Evolutionary conservation across 2,888 invertebrate species (phyloP), one percentile per base, ranked within the genome.

Genomic region (Emmelina monodactyla): DNA sequence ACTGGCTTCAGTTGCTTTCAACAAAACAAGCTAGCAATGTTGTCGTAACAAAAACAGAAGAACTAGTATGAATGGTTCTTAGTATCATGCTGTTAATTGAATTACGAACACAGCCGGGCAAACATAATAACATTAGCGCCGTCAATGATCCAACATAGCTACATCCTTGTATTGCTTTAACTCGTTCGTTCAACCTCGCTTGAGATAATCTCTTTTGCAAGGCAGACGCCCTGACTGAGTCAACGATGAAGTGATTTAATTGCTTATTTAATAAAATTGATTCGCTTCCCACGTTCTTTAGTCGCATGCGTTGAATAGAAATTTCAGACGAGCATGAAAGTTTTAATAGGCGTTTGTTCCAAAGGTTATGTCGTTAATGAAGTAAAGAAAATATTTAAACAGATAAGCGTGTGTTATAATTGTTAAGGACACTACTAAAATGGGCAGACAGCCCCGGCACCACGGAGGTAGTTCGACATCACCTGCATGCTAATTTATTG

Each of bases 401-500:
- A 6, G 19, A 9, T 19, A 19, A 19, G 19, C 9, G 19, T 19
- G 5, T 19, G n/a, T n/a, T n/a, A n/a, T n/a, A n/a, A n/a, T n/a
- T n/a, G n/a, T n/a, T n/a, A n/a, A 60, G 55, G 61, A 69, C 68
- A 64, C 42, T 55, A 49, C 52, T 58, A 62, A 61, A 68, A 64
- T 42, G 56, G 48, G 51, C 59, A 62, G 61, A 68, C 68, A 56
- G 46, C 44, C 52, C 48, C 52, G 56, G 46, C 50, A 53, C 50
- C 49, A 54, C 51, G 49, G 58, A 69, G 62, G 70, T 64, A 69
- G 61, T 57, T 51, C 39, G 50, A 42, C 48, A 51, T 53, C 47
- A 53, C 57, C 47, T 55, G 73, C 62, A 75, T 76, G 70, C 69
- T 61, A 72, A 75, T 71, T 59, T 49, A 59, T 58, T 54, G 56